Evolutionary conservation across 2,888 invertebrate species (phyloP).

Genomic region (Amiota communis): DNA sequence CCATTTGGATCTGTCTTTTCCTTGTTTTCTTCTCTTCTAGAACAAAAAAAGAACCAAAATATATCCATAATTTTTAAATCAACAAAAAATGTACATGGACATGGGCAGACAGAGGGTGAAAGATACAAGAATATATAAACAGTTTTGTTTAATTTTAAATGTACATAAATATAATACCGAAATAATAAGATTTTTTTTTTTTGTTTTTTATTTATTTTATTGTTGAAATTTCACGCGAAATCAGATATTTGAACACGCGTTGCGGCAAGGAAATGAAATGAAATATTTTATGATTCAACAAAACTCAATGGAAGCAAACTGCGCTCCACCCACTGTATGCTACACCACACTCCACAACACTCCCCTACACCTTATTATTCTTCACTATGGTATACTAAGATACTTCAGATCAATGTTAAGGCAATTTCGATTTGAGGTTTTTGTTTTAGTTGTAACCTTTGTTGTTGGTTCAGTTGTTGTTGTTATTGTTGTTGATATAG

Average conservation of each 20-base stretch:
- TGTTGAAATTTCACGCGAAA: slow-evolving; percentile 52
- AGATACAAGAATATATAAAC: too few species aligned
- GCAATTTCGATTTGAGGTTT: too few species aligned
- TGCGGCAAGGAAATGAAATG: slow-evolving; percentile 51
- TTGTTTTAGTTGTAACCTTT: neutral
- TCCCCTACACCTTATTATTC: too few species aligned
- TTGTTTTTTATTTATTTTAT: slow-evolving; percentile 45
- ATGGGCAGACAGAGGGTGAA: too few species aligned
- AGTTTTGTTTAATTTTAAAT: slow-evolving; percentile 34
- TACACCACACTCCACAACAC: neutral
- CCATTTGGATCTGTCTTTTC: too few species aligned
- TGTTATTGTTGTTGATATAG: neutral
- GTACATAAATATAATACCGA: neutral
- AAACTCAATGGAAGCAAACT: neutral
- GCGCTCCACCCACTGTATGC: neutral
- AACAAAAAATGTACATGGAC: too few species aligned
- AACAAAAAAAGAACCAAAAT: too few species aligned
- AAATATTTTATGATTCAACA: slow-evolving; percentile 60
- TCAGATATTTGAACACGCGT: slow-evolving; percentile 35
- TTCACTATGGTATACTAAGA: neutral
- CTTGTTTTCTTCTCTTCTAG: too few species aligned
- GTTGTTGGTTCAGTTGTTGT: neutral
- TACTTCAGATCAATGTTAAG: neutral
- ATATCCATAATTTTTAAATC: too few species aligned
- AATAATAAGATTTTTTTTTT: neutral